phyloP scores from a whole-genome alignment of 2,888 invertebrate species.

The Aphodius sticticus region DNA sequence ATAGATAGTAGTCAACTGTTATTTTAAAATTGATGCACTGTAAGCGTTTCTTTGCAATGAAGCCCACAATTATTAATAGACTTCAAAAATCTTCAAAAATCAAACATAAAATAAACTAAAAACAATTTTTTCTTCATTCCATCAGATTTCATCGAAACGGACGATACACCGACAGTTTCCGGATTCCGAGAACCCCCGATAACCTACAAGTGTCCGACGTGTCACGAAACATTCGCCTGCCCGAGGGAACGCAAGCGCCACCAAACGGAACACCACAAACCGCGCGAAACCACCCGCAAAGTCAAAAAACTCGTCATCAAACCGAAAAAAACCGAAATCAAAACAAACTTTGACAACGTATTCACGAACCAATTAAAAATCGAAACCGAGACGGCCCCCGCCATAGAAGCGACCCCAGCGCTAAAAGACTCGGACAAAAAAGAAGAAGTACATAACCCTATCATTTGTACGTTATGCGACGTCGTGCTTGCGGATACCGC shows the following conservation, averaged over 20 bases:
- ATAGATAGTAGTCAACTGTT: too few relatives aligned
- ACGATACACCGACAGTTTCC: slow-evolving; percentile 52
- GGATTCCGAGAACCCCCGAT: slow-evolving; percentile 57
- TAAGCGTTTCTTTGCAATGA: too few relatives aligned
- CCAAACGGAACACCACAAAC: slow-evolving; percentile 65
- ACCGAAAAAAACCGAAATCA: slow-evolving; percentile 50
- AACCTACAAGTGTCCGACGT: slow-evolving; percentile 67
- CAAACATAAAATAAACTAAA: neutral
- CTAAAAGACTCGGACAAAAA: slow-evolving; percentile 31
- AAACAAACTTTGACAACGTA: slow-evolving; percentile 58
- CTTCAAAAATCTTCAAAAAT: too few relatives aligned
- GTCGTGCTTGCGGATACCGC: slow-evolving; percentile 48
- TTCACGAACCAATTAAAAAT: slow-evolving; percentile 55
- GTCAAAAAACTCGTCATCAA: slow-evolving; percentile 54
- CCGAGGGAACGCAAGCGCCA: slow-evolving; percentile 72
- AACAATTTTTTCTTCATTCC: neutral
- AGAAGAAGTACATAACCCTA: slow-evolving; percentile 36
- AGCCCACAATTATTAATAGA: too few relatives aligned
- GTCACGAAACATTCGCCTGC: slow-evolving; percentile 66
- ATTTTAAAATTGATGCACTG: too few relatives aligned
- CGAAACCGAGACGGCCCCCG: slow-evolving; percentile 43
- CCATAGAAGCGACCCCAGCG: slow-evolving; percentile 9
- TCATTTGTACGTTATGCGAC: slow-evolving; percentile 52
- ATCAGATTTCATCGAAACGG: slow-evolving; percentile 32
- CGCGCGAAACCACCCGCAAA: slow-evolving; percentile 53